Conservation (phyloP, 2,888 invertebrate genomes). For the Drosophila cognata region DNA sequence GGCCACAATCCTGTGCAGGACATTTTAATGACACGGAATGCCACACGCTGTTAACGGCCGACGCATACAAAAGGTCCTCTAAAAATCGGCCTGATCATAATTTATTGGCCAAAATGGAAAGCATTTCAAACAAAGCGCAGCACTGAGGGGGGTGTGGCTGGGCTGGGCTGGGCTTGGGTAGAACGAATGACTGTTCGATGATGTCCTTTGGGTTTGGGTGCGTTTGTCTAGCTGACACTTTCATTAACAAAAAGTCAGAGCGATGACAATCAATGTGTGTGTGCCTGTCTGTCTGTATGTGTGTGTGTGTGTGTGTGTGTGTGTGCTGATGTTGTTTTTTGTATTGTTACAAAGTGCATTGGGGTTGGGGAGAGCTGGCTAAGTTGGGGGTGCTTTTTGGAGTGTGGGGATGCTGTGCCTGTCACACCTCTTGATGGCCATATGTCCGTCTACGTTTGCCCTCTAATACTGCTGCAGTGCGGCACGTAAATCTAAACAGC, state of each 20-base stretch:
- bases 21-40: slow-evolving; percentile 43
- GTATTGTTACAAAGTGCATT: slow-evolving; percentile 76
- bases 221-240: slow-evolving; percentile 82
- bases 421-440: slow-evolving; percentile 64
- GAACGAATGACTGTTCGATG: slow-evolving; percentile 17
- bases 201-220: slow-evolving; percentile 52
- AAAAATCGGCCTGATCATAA: slow-evolving; percentile 80
- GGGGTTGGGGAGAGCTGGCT: neutral
- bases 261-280: slow-evolving; percentile 68
- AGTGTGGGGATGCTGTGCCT: slow-evolving; percentile 22
- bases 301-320: slow-evolving; percentile 27
- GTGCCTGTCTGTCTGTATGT: slow-evolving; percentile 4
- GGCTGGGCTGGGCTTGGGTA: neutral
- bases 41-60: slow-evolving; percentile 30
- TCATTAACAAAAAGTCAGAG: slow-evolving; percentile 81
- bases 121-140: slow-evolving; percentile 44
- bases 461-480: slow-evolving; percentile 72
- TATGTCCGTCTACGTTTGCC: slow-evolving; percentile 28
- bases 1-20: slow-evolving; percentile 32
- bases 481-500: slow-evolving; percentile 81
- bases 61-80: slow-evolving; percentile 41
- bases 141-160: neutral
- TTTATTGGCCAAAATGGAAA: slow-evolving; percentile 74
- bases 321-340: slow-evolving; percentile 46
- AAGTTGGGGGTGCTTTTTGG: slow-evolving; percentile 12